Evolutionary conservation across 2,888 invertebrate species (phyloP).

Genomic region (Papilio elwesi): DNA sequence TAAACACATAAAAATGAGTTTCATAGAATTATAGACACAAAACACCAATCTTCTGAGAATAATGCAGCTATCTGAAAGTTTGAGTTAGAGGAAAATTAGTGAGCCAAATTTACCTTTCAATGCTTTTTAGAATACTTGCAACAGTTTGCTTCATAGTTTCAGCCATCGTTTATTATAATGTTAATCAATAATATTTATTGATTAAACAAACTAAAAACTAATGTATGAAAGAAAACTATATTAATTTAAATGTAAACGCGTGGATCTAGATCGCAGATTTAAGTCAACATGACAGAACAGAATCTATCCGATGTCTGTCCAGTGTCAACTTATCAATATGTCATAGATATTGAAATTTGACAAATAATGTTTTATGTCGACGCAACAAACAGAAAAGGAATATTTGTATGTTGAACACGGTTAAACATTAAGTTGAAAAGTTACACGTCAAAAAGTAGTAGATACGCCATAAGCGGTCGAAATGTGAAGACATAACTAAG

Average conservation of each 20-base stretch:
- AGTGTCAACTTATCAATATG: too few species aligned
- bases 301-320: too few species aligned
- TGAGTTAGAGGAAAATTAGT: background rate
- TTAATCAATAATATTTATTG: background rate
- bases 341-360: too few species aligned
- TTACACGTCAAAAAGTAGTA: too few species aligned
- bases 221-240: background rate
- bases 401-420: too few species aligned
- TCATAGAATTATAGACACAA: background rate
- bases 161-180: constrained; percentile 81
- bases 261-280: background rate
- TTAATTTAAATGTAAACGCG: constrained; percentile 1
- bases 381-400: too few species aligned
- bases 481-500: too few species aligned
- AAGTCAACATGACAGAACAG: background rate
- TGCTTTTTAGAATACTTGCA: constrained; percentile 93
- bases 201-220: background rate
- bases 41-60: background rate
- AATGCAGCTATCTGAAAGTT: background rate
- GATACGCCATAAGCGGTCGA: too few species aligned
- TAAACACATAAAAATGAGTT: too few species aligned
- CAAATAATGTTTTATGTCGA: too few species aligned
- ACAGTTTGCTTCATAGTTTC: constrained; percentile 94
- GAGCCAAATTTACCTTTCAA: constrained; percentile 89
- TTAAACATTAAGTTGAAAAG: too few species aligned